Evolutionary conservation across 2,113 vertebrate genomes (phyloP), one percentile per base, ranked within the genome.

Genomic region (Corvus moneduloides): DNA sequence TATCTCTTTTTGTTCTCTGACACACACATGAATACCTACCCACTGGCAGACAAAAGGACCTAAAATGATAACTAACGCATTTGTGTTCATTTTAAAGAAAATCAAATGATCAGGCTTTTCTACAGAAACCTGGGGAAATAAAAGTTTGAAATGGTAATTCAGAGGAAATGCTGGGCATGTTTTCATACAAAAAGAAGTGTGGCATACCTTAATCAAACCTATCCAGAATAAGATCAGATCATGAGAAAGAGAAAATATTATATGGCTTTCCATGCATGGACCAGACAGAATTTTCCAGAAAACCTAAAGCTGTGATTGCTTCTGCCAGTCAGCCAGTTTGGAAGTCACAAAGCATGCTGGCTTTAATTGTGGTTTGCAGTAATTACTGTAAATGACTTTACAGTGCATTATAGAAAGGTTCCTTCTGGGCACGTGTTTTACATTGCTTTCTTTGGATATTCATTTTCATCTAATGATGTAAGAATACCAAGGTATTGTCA

Each of bases 31-130:
- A 95, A 90, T 87, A 37, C 44, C 32, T 83, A 89, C 48, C 66
- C 51, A 87, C 27, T 55, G 46, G 20, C 71, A 96, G 52, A 68
- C 15, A 74, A 77, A 91, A 66, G 24, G 37, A 74, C 39, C 32
- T 71, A 35, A 95, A 95, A 76, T 73, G 24, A 15, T 66, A 88
- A 30, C 33, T 89, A 84, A 89, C 39, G 54, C 19, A 81, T 83
- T 88, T 71, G 10, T 93, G 68, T 87, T 87, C 46, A 69, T 89
- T 93, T 87, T 69, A 88, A 87, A 84, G 73, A 71, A 95, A 93
- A 82, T 35, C 4, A 67, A 90, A 78, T 59, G 10, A 77, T 86
- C 2, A 2, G 39, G 21, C 16, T 90, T 90, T 62, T 81, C 46
- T 84, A 21, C 22, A 79, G 56, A 87, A 61, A 87, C 46, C 43